Evolutionary conservation across 2,888 invertebrate genomes (phyloP).

Genomic region (Phania funesta): DNA sequence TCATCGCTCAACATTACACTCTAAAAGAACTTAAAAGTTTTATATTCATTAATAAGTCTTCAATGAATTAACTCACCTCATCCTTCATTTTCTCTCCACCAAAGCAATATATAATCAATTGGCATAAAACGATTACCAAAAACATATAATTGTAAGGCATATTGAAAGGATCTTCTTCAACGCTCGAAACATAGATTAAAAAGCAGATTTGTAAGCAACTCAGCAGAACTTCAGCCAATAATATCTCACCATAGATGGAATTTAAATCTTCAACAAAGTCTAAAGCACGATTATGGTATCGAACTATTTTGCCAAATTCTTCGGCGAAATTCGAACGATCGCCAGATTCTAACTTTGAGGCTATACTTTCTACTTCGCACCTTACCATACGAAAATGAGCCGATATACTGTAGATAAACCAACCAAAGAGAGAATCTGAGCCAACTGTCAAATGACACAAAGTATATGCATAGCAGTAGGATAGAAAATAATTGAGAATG

Average conservation of each 20-base stretch:
- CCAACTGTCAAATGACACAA: constrained; percentile 40
- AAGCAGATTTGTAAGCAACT: constrained; percentile 65
- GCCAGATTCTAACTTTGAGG: not conserved
- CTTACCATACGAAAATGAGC: constrained; percentile 65
- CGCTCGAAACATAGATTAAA: constrained; percentile 55
- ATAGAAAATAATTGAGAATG: constrained; percentile 30
- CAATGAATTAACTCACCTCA: constrained; percentile 44
- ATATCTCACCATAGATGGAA: constrained; percentile 56
- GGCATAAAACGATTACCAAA: constrained; percentile 39
- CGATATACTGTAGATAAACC: constrained; percentile 65
- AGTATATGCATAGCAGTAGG: constrained; percentile 21
- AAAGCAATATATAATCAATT: constrained; percentile 68
- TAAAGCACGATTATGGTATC: constrained; percentile 49
- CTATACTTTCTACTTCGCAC: constrained; percentile 36
- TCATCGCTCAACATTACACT: constrained; percentile 31
- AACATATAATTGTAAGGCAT: constrained; percentile 50
- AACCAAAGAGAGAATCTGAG: constrained; percentile 61
- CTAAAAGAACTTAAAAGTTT: not conserved
- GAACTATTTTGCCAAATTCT: constrained; percentile 31
- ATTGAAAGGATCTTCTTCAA: constrained; percentile 47
- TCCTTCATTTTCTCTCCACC: constrained; percentile 67
- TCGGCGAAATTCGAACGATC: constrained; percentile 2
- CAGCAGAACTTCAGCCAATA: constrained; percentile 55
- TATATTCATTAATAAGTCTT: not conserved
- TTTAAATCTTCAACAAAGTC: constrained; percentile 53